Conservation (phyloP, 2,797 vertebrate species). For the Argya squamiceps region DNA sequence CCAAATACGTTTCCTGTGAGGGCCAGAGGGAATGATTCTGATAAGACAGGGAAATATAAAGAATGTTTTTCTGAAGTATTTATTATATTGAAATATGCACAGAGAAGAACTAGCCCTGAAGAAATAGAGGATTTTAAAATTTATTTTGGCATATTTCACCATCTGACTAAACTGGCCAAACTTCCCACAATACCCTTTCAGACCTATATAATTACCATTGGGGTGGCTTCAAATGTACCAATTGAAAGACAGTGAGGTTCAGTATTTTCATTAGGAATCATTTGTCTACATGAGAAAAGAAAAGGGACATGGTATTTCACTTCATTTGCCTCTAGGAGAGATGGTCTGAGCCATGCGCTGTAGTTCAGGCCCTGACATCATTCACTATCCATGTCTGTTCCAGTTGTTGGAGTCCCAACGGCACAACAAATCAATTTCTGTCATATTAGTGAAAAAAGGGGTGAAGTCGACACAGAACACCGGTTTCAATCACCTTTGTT, state of each 20-base stretch:
- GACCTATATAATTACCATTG: neutral
- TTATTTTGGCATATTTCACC: neutral
- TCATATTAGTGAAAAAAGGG: neutral
- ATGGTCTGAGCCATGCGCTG: neutral
- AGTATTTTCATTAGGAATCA: neutral
- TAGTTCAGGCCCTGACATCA: neutral
- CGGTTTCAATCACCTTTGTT: neutral
- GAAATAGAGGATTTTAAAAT: neutral
- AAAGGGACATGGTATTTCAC: neutral
- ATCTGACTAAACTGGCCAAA: neutral
- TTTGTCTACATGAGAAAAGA: neutral
- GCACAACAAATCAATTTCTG: rapidly evolving
- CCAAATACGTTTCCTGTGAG: neutral
- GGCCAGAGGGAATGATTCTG: neutral
- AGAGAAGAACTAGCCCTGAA: neutral
- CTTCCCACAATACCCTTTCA: neutral
- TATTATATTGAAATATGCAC: neutral
- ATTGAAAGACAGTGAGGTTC: neutral
- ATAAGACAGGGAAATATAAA: neutral
- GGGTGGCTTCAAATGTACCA: neutral
- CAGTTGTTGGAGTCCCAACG: neutral
- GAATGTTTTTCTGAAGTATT: neutral
- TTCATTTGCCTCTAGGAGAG: neutral
- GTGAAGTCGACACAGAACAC: neutral
- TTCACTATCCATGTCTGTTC: neutral